Evolutionary conservation across 2,797 vertebrate species (phyloP).

Genomic region (Notoglanidium macrostoma): DNA sequence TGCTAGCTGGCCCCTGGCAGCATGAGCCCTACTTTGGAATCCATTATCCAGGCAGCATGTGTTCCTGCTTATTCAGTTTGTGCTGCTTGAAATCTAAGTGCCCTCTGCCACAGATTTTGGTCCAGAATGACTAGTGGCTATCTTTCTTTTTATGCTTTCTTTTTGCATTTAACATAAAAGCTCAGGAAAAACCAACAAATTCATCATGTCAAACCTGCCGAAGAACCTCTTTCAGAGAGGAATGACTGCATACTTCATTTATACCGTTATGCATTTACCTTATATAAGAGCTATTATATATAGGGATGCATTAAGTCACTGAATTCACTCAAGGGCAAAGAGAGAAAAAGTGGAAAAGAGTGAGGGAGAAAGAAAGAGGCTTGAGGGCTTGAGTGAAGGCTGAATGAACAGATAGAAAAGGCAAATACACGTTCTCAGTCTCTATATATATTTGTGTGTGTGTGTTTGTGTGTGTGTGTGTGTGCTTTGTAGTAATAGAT

Average conservation of each 20-base stretch:
- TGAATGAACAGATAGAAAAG: conserved; percentile 32
- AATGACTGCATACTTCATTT: conserved; percentile 13
- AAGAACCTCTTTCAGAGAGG: background rate
- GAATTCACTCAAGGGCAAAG: conserved; percentile 21
- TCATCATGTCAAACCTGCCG: conserved; percentile 6
- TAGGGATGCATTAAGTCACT: background rate
- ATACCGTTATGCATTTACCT: background rate
- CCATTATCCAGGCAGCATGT: conserved; percentile 69
- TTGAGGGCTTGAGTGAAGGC: background rate
- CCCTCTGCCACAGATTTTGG: conserved; percentile 70
- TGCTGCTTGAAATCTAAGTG: conserved; percentile 67
- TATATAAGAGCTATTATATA: background rate
- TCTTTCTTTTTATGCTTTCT: conserved; percentile 65
- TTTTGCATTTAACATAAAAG: conserved; percentile 32
- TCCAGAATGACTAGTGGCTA: conserved; percentile 67
- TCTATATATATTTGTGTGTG: too few species aligned
- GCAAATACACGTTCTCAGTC: background rate
- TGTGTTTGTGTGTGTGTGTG: too few species aligned
- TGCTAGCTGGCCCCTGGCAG: conserved; percentile 58
- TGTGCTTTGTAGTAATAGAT: too few species aligned
- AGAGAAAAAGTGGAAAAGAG: conserved; percentile 13
- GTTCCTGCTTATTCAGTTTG: conserved; percentile 67
- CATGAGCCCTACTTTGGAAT: conserved; percentile 66
- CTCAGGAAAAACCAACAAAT: conserved; percentile 12
- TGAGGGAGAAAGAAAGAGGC: conserved; percentile 11